A percentile compares a stretch with the other conserved stretches of the same genome.
These are phyloP conservation scores for Rhyacophila evoluta DNA, from an alignment of 2,888 invertebrate species.

Conservation along the genomic window DNA sequence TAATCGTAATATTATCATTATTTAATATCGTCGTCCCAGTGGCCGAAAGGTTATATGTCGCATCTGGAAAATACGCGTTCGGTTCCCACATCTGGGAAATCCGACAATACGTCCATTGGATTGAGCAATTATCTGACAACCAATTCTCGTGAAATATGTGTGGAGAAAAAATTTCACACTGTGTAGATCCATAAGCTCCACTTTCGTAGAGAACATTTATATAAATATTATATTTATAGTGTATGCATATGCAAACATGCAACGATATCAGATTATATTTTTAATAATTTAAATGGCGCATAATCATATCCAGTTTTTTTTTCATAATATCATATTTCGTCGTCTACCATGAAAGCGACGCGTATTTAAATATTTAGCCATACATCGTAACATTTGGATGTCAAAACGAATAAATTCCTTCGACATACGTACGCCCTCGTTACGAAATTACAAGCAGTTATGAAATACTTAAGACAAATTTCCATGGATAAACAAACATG, in stretches of 20 bases:
- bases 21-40: too few relatives aligned
- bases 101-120: too few relatives aligned
- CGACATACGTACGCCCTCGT: not conserved
- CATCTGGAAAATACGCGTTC: too few relatives aligned
- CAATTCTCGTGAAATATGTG: too few relatives aligned
- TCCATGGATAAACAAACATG: conserved; percentile 7
- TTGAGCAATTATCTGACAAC: too few relatives aligned
- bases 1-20: too few relatives aligned
- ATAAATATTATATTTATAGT: not conserved
- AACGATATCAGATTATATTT: not conserved
- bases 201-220: not conserved
- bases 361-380: not conserved
- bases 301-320: not conserved
- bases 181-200: too few relatives aligned
- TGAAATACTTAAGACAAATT: conserved; percentile 13
- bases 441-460: not conserved
- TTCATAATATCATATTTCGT: too few relatives aligned
- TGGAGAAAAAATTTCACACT: too few relatives aligned
- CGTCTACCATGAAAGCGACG: not conserved
- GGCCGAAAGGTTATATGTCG: too few relatives aligned
- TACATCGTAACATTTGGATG: not conserved
- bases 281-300: not conserved
- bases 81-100: too few relatives aligned
- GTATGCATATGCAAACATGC: not conserved
- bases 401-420: not conserved